Conservation (phyloP, 1,140 invertebrate genomes). For the Drosophila kohkoa region DNA sequence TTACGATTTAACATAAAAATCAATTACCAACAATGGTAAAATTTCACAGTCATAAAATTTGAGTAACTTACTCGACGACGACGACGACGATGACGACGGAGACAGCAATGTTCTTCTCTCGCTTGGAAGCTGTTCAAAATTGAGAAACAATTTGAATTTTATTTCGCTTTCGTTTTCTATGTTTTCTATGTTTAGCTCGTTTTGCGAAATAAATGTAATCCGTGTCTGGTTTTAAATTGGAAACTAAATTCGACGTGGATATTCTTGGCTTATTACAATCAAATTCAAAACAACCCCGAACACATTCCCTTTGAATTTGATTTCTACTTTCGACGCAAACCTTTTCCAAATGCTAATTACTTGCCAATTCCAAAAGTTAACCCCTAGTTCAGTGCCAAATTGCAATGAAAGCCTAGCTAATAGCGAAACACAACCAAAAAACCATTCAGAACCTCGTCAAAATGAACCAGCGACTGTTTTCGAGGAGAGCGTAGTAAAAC, state of each 20-base stretch:
- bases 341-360: background rate
- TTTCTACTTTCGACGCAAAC: no score
- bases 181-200: slow-evolving; percentile 9
- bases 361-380: background rate
- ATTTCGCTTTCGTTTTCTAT: slow-evolving; percentile 21
- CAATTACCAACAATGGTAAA: slow-evolving; percentile 81
- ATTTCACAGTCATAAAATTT: slow-evolving; percentile 79
- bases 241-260: no score
- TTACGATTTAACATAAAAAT: slow-evolving; percentile 83
- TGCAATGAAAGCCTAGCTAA: slow-evolving; percentile 55
- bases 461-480: slow-evolving; percentile 44
- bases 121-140: slow-evolving; percentile 46
- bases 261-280: no score
- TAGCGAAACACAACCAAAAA: slow-evolving; percentile 15
- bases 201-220: background rate
- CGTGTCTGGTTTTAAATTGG: background rate
- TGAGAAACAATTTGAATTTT: slow-evolving; percentile 71
- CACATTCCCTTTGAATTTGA: no score
- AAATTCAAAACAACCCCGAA: no score
- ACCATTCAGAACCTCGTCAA: slow-evolving; percentile 42
- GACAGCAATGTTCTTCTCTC: background rate
- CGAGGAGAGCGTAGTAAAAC: slow-evolving; percentile 5
- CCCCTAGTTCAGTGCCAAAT: slow-evolving; percentile 46
- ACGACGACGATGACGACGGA: background rate
- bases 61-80: slow-evolving; percentile 55